Base-by-base conservation (phyloP, 2,888 invertebrate species). In the Andrena camellia region DNA sequence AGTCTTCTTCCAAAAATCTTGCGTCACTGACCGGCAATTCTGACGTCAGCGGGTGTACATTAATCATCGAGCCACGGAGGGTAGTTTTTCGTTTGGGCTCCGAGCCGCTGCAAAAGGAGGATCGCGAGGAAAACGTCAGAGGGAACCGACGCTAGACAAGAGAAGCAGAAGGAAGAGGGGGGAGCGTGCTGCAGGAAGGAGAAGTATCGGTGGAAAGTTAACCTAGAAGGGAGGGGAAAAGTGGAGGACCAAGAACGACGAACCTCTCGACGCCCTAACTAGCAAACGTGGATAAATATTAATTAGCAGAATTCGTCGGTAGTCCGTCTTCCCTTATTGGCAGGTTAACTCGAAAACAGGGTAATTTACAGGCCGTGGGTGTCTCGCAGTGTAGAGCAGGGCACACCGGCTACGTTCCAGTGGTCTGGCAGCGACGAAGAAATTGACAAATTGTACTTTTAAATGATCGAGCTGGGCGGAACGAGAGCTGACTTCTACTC, bases 381-480 rank as follows among this genome's bases (percentile, higher is more conserved):
- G 57, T 2, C 52, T 17, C 54, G 5, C 6, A 0, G 10, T 20
- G 57, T 63, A 13, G 67, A 73, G 62, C 10, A 50, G 67, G 13
- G 70, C 26, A 13, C 71, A 42, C 63, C 68, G 78, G 76, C 75
- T 86, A 84, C 67, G 75, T 81, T 84, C 80, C 86, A 81, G 54
- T 78, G 59, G 76, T 66, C 80, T 64, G 77, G 35, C 71, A 68
- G 62, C 63, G 72, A 72, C 66, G 78, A 89, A 86, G 79, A 84
- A 89, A 88, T 90, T 88, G 88, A 89, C 88, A 88, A 90, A 90
- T 91, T 89, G 88, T 87, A 87, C 87, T 89, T 89, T 87, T 84
- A 89, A 89, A 90, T 83, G 88, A 84, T 88, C 77, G 78, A 84
- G 77, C 48, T 66, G 64, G 72, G 72, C 62, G 70, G 78, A 72